A percentile compares a stretch with the other conserved stretches of the same genome.
Conservation (phyloP, 2,888 invertebrate genomes). For the Mimas tiliae region DNA sequence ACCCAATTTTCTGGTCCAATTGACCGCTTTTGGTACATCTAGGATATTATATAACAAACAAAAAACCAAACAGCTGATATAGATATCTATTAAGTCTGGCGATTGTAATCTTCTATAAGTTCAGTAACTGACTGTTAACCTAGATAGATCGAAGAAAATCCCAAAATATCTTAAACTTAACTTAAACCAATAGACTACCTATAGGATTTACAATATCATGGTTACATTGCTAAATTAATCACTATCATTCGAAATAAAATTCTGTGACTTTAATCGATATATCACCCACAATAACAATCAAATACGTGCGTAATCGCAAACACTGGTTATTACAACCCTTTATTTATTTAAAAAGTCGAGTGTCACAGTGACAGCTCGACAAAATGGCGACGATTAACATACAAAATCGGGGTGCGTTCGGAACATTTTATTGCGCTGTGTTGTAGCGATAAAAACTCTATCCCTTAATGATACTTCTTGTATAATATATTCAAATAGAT, state of each 20-base stretch:
- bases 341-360: slow-evolving; percentile 70
- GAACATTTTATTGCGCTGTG: slow-evolving; percentile 10
- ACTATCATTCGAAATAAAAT: not conserved
- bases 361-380: slow-evolving; percentile 69
- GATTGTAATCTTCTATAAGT: no score
- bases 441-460: slow-evolving; percentile 8
- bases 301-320: slow-evolving; percentile 34
- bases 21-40: no score
- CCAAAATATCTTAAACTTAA: no score
- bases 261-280: not conserved
- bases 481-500: not conserved
- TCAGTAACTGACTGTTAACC: no score
- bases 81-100: no score
- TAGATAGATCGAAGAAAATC: no score
- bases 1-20: no score
- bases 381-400: slow-evolving; percentile 49
- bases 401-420: slow-evolving; percentile 31
- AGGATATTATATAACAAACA: no score
- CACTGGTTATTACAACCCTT: slow-evolving; percentile 51
- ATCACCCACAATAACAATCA: slow-evolving; percentile 36
- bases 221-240: not conserved
- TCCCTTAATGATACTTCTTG: slow-evolving; percentile 1
- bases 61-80: no score
- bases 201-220: no score
- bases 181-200: no score